Conservation (phyloP, 2,797 vertebrate species). For the Phaenicophaeus curvirostris region DNA sequence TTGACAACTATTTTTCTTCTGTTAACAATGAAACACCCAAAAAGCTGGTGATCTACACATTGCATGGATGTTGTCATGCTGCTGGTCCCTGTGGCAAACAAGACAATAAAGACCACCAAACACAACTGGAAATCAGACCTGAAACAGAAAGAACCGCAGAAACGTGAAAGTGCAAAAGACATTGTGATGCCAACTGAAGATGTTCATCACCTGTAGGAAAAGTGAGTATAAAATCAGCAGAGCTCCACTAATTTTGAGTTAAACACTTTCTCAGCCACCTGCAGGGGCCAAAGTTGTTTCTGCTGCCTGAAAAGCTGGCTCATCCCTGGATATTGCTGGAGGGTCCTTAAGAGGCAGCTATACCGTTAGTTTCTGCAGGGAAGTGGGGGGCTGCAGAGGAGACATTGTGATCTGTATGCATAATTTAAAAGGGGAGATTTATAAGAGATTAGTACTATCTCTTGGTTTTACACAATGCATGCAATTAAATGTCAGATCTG, state of each 20-base stretch:
- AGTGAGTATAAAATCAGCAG: background rate
- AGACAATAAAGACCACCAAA: background rate
- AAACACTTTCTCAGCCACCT: constrained; percentile 27
- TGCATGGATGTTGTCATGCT: background rate
- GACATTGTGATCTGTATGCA: background rate
- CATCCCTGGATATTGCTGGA: background rate
- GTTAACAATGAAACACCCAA: background rate
- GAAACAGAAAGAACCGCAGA: background rate
- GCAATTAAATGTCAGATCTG: constrained; percentile 4
- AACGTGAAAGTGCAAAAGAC: background rate
- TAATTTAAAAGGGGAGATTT: background rate
- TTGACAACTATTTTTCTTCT: background rate
- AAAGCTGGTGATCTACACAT: background rate
- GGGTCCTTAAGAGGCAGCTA: background rate
- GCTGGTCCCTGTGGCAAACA: background rate
- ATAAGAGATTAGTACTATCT: constrained; percentile 30
- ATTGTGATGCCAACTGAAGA: background rate
- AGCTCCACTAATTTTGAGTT: background rate
- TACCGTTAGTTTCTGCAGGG: constrained; percentile 30
- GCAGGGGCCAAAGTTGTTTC: constrained; percentile 5
- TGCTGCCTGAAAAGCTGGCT: constrained; percentile 49
- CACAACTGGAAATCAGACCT: background rate
- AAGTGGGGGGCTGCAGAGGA: background rate
- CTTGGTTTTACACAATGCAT: background rate
- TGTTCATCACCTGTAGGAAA: background rate